These are phyloP conservation scores for Pheosia tremula DNA, from an alignment of 2,888 invertebrate genomes.

Conservation along the genomic window DNA sequence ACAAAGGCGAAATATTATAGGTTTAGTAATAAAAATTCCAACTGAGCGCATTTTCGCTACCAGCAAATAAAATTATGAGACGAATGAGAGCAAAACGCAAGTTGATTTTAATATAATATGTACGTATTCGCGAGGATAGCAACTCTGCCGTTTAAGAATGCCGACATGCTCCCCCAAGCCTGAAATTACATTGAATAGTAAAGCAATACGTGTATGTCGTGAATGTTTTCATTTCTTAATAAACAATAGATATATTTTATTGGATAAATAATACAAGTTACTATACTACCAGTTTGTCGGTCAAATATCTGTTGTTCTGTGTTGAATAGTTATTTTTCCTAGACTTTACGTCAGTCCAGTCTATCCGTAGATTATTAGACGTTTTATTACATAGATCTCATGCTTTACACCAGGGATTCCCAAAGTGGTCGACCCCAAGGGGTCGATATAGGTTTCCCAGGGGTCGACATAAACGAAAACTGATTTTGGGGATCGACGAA, in stretches of 20 bases:
- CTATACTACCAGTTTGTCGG: too few species aligned
- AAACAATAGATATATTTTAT: not conserved
- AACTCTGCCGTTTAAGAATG: conserved; percentile 60
- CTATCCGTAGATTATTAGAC: too few species aligned
- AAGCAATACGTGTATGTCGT: conserved; percentile 43
- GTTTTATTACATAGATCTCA: too few species aligned
- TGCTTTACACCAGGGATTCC: too few species aligned
- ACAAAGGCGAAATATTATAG: conserved; percentile 26
- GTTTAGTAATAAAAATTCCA: conserved; percentile 42
- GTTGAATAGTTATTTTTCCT: too few species aligned
- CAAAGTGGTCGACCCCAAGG: too few species aligned
- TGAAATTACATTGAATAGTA: conserved; percentile 62
- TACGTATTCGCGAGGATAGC: conserved; percentile 56
- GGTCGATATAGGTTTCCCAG: too few species aligned
- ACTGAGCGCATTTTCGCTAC: conserved; percentile 54
- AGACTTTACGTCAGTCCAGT: too few species aligned
- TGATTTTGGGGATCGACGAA: too few species aligned
- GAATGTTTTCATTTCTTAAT: not conserved
- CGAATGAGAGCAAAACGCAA: conserved; percentile 75
- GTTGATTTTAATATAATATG: conserved; percentile 66
- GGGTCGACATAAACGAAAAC: too few species aligned
- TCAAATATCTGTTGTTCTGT: too few species aligned
- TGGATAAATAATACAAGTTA: not conserved
- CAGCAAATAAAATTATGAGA: conserved; percentile 74
- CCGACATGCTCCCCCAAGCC: conserved; percentile 59